Percentiles rank a stretch among this genome's conserved stretches.
phyloP scores from a whole-genome alignment of 2,888 invertebrate species.

The Pristionchus japonicus region DNA sequence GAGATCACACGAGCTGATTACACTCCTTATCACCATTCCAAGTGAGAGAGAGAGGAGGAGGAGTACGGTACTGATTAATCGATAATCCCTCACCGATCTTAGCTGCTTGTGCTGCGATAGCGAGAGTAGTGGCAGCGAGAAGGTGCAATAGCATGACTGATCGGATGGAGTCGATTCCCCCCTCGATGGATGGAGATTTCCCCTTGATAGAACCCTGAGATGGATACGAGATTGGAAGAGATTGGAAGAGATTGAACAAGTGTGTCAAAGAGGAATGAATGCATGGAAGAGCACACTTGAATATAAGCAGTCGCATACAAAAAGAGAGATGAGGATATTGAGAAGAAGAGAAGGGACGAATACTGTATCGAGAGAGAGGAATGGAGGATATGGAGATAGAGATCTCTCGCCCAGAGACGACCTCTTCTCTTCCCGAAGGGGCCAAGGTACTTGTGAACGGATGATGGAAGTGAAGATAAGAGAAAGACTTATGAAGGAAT shows the following conservation, averaged over 20 bases:
- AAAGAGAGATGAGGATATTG: not conserved
- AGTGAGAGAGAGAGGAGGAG: too few species aligned
- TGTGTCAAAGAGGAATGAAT: not conserved
- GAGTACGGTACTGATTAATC: not conserved
- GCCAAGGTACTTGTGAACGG: not conserved
- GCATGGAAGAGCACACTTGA: not conserved
- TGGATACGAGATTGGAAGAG: too few species aligned
- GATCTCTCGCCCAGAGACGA: not conserved
- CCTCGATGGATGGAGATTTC: not conserved
- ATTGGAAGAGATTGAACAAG: not conserved
- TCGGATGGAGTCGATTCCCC: not conserved
- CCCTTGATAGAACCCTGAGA: not conserved
- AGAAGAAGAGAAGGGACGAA: conserved; percentile 26
- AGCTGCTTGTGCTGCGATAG: not conserved
- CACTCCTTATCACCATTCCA: not conserved
- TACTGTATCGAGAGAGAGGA: conserved; percentile 10
- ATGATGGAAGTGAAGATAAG: not conserved
- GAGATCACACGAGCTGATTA: not conserved
- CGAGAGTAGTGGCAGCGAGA: not conserved
- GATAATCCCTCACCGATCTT: conserved; percentile 11
- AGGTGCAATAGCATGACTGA: not conserved
- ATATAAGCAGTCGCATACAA: not conserved
- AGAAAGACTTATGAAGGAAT: not conserved
- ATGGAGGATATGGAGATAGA: conserved; percentile 49
- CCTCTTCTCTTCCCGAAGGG: not conserved